These are phyloP conservation scores for Himalopsyche kuldschensis DNA, from an alignment of 2,888 invertebrate genomes.

Conservation along the genomic window DNA sequence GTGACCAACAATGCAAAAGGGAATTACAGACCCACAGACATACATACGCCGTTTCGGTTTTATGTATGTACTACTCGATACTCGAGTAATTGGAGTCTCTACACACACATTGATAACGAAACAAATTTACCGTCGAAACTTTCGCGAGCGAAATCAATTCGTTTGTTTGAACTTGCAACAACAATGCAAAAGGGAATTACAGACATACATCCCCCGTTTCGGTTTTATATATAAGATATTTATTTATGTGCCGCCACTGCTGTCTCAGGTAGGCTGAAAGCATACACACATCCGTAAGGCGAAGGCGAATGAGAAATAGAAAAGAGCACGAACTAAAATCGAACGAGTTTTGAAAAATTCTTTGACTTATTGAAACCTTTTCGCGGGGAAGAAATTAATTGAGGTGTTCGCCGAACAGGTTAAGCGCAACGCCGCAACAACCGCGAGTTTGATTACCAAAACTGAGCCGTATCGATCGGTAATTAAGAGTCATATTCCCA, in stretches of 20 bases:
- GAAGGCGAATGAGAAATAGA: conserved; percentile 15
- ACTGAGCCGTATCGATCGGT: neutral
- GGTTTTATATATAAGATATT: no score
- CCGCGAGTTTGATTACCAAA: neutral
- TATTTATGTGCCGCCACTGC: neutral
- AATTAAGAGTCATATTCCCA: neutral
- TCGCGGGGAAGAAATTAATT: conserved; percentile 39
- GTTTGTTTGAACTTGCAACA: no score
- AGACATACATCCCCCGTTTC: no score
- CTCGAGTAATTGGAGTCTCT: no score
- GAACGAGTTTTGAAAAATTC: conserved; percentile 30
- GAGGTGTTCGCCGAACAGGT: conserved; percentile 19
- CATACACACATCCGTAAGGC: conserved; percentile 15
- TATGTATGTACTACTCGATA: no score
- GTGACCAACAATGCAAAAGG: no score
- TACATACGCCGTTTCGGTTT: no score
- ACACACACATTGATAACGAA: no score
- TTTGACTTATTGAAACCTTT: conserved; percentile 38
- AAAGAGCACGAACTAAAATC: conserved; percentile 32
- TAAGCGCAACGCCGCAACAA: neutral
- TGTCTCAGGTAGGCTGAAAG: conserved; percentile 7
- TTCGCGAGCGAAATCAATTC: no score
- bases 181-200: no score
- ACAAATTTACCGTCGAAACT: no score
- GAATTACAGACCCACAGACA: no score